These are phyloP conservation scores for Paramormyrops hopkinsi DNA, from an alignment of 2,797 vertebrate species.

Conservation along the genomic window DNA sequence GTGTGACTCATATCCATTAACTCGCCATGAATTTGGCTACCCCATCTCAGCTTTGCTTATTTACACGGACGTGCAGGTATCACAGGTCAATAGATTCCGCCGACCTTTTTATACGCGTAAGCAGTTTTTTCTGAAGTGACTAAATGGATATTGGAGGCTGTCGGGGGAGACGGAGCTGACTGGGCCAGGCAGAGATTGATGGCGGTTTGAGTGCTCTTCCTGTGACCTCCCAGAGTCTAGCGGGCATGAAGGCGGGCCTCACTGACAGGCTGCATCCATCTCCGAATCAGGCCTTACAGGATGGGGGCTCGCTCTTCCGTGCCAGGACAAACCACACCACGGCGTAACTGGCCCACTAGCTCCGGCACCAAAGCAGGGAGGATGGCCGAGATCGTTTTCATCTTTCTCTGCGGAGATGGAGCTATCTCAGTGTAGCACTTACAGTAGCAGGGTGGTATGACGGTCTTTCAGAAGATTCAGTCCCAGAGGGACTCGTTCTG, in stretches of 20 bases:
- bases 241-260: conserved; percentile 61
- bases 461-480: not conserved
- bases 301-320: conserved; percentile 25
- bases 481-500: not conserved
- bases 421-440: not conserved
- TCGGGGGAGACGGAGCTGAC: conserved; percentile 45
- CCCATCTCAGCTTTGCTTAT: conserved; percentile 26
- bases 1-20: not conserved
- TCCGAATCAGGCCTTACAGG: conserved; percentile 55
- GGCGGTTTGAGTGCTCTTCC: conserved; percentile 64
- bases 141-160: conserved; percentile 63
- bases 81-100: conserved; percentile 44
- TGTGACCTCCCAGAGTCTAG: conserved; percentile 60
- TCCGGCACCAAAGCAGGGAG: not conserved
- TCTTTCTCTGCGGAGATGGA: not conserved
- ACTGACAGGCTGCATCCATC: conserved; percentile 68
- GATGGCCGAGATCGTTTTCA: not conserved
- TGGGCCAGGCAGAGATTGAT: conserved; percentile 68
- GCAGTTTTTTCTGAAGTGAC: conserved; percentile 53
- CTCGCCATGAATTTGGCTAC: not conserved
- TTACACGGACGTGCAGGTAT: conserved; percentile 25
- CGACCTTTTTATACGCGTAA: conserved; percentile 48
- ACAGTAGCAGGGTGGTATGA: not conserved
- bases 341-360: not conserved
- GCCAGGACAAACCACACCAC: conserved; percentile 22